Conservation (phyloP, 1,140 invertebrate genomes). For the Procambarus clarkii region DNA sequence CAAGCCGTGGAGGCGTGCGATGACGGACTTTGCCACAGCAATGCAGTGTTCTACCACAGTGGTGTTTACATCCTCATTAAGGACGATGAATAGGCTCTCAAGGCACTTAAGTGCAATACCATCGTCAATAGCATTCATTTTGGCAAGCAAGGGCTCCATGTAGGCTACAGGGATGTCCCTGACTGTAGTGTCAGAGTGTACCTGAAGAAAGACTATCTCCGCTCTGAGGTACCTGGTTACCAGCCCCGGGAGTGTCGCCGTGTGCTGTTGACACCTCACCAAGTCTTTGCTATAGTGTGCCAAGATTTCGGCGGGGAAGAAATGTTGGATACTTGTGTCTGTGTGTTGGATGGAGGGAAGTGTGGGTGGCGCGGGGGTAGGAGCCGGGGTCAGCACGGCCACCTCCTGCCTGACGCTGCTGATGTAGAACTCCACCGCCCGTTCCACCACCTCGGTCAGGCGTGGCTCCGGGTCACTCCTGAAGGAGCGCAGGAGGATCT, state of each 20-base stretch:
- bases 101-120: not conserved
- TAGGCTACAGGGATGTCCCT: not conserved
- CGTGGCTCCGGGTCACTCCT: not conserved
- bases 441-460: not conserved
- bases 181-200: not conserved
- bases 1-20: not conserved
- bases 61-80: not conserved
- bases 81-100: not conserved
- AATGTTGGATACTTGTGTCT: not conserved
- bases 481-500: not conserved
- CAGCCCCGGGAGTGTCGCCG: not conserved
- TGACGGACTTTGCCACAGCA: not conserved
- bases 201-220: not conserved
- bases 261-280: too few relatives aligned
- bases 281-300: not conserved
- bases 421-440: not conserved
- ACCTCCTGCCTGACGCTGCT: not conserved
- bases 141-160: not conserved
- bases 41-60: not conserved
- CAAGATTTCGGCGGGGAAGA: not conserved
- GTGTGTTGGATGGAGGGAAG: not conserved
- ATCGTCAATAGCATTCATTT: not conserved
- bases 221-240: not conserved
- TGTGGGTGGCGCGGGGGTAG: not conserved
- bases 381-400: not conserved